These are phyloP conservation scores for Diplolepis rosae DNA, from an alignment of 2,888 invertebrate species.

Conservation along the genomic window DNA sequence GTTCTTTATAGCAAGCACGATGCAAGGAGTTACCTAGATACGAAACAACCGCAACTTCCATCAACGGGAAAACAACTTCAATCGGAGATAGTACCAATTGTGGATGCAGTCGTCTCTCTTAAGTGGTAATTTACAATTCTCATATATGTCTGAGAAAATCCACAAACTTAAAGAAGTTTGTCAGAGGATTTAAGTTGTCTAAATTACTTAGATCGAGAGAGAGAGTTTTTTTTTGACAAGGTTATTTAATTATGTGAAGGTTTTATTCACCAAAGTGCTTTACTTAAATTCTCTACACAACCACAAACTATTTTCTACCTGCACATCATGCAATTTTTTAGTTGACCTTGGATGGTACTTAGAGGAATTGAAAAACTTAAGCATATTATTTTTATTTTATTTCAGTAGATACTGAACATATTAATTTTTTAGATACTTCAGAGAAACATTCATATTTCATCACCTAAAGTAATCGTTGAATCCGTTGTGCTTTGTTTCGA, in stretches of 20 bases:
- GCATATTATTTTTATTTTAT: conserved; percentile 9
- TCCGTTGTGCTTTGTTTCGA: too few species aligned
- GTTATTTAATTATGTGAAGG: conserved; percentile 43
- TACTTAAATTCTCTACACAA: conserved; percentile 40
- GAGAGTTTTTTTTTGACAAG: conserved; percentile 39
- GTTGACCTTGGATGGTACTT: neutral
- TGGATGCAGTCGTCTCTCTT: conserved; percentile 73
- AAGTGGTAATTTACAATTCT: conserved; percentile 48
- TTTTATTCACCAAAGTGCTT: conserved; percentile 51
- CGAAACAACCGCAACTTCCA: conserved; percentile 81
- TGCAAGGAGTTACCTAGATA: conserved; percentile 87
- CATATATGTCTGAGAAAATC: neutral
- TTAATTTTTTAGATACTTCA: neutral
- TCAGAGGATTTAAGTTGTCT: conserved; percentile 32
- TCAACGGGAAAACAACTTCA: conserved; percentile 83
- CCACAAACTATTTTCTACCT: conserved; percentile 28
- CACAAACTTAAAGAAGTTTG: neutral
- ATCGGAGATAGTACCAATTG: conserved; percentile 82
- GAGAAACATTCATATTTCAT: neutral
- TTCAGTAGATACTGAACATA: neutral
- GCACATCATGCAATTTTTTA: conserved; percentile 14
- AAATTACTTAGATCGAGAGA: conserved; percentile 32
- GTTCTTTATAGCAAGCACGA: conserved; percentile 83
- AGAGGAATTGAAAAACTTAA: conserved; percentile 15
- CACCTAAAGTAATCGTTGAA: too few species aligned